Evolutionary conservation across 2,888 invertebrate species (phyloP).

Genomic region (Biston betularia): DNA sequence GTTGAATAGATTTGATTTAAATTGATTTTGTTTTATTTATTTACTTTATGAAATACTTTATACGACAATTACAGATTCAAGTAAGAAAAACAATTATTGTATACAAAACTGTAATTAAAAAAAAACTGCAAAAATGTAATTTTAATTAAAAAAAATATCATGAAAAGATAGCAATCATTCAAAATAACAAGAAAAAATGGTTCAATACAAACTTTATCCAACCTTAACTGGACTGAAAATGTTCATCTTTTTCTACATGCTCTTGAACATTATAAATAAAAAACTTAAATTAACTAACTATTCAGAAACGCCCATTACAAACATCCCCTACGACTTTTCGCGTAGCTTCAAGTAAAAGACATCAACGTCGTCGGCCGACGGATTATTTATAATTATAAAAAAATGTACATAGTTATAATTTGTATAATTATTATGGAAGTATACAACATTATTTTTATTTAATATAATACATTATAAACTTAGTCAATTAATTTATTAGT

Average conservation of each 20-base stretch:
- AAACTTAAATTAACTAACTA: neutral
- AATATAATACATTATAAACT: too few relatives aligned
- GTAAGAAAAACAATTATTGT: too few relatives aligned
- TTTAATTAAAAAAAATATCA: too few relatives aligned
- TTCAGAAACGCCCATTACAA: neutral
- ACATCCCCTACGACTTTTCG: neutral
- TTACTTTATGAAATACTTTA: too few relatives aligned
- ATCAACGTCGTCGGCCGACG: constrained; percentile 73
- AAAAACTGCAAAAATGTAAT: too few relatives aligned
- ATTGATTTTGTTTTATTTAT: too few relatives aligned
- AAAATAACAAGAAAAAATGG: neutral
- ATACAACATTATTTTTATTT: too few relatives aligned
- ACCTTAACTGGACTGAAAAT: too few relatives aligned
- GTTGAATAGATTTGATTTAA: too few relatives aligned
- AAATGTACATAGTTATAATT: too few relatives aligned
- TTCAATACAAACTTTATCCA: neutral
- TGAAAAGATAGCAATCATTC: neutral
- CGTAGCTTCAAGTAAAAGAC: constrained; percentile 62
- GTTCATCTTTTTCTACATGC: neutral
- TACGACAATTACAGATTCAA: neutral
- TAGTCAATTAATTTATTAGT: too few relatives aligned
- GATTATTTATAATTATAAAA: constrained; percentile 29
- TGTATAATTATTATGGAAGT: neutral
- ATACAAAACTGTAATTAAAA: too few relatives aligned
- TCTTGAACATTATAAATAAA: neutral